These are phyloP conservation scores for Taxidea taxus DNA, from an alignment of 2,113 vertebrate species.

Conservation along the genomic window DNA sequence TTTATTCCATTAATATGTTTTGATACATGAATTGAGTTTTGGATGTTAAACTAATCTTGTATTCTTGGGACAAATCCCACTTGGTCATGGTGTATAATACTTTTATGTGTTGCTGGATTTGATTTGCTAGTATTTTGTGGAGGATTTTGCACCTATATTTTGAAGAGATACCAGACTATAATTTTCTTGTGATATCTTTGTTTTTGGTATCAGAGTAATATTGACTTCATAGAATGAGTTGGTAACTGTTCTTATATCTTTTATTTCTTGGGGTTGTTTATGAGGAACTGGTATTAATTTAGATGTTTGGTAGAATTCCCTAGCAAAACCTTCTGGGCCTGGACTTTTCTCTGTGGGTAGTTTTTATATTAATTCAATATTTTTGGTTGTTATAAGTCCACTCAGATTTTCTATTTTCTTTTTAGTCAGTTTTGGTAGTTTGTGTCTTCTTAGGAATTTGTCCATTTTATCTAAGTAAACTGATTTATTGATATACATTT, in stretches of 20 bases:
- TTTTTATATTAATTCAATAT: not conserved
- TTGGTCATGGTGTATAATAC: not conserved
- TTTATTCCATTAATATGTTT: not conserved
- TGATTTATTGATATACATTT: not conserved
- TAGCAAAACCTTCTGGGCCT: not conserved
- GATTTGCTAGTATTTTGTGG: conserved; percentile 1
- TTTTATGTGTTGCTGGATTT: conserved; percentile 32
- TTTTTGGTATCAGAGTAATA: not conserved
- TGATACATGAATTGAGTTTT: not conserved
- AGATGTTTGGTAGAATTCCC: conserved; percentile 30
- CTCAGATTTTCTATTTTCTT: conserved; percentile 21
- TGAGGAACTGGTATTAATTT: not conserved
- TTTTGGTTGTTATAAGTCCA: not conserved
- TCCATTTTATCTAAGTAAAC: not conserved
- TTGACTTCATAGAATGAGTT: not conserved
- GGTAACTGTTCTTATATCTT: not conserved
- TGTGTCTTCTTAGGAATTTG: conserved; percentile 9
- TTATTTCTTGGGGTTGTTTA: not conserved
- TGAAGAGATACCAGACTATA: not conserved
- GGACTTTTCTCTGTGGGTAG: not conserved
- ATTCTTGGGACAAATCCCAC: not conserved
- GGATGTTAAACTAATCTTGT: not conserved
- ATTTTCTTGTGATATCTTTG: not conserved
- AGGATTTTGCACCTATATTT: not conserved
- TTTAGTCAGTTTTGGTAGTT: not conserved